phyloP scores from a whole-genome alignment of 2,888 invertebrate species.

The Empis stercorea region DNA sequence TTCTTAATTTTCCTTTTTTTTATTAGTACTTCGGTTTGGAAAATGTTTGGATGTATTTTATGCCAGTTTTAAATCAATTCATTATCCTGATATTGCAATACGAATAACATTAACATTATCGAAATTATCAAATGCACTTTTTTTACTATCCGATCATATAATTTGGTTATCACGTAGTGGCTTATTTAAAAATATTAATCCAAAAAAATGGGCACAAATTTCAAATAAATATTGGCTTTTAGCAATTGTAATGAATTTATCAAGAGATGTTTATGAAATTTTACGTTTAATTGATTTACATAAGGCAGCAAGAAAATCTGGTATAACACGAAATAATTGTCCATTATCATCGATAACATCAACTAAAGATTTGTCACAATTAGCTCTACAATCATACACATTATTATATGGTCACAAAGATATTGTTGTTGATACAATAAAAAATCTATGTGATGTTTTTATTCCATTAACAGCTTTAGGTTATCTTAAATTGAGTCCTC shows the following conservation, averaged over 20 bases:
- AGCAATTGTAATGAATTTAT: slow-evolving; percentile 64
- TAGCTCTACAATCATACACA: slow-evolving; percentile 23
- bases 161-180: slow-evolving; percentile 73
- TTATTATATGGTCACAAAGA: slow-evolving; percentile 40
- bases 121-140: slow-evolving; percentile 66
- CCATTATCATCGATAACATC: slow-evolving; percentile 23
- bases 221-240: slow-evolving; percentile 77
- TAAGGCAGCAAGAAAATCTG: slow-evolving; percentile 34
- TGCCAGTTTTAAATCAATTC: slow-evolving; percentile 54
- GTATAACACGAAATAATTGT: slow-evolving; percentile 21
- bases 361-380: slow-evolving; percentile 19
- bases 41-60: slow-evolving; percentile 72
- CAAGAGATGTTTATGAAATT: slow-evolving; percentile 78
- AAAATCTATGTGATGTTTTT: slow-evolving; percentile 77
- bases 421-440: slow-evolving; percentile 67
- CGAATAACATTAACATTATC: slow-evolving; percentile 62
- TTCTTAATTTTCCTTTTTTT: slow-evolving; percentile 9
- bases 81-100: slow-evolving; percentile 57
- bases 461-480: slow-evolving; percentile 75
- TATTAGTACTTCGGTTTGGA: slow-evolving; percentile 73
- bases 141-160: slow-evolving; percentile 72
- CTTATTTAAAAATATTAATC: slow-evolving; percentile 47
- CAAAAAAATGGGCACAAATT: slow-evolving; percentile 59
- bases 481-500: slow-evolving; percentile 62
- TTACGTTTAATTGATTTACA: slow-evolving; percentile 46